Evolutionary conservation across 2,113 vertebrate genomes (phyloP).

Genomic region (Camelus bactrianus): DNA sequence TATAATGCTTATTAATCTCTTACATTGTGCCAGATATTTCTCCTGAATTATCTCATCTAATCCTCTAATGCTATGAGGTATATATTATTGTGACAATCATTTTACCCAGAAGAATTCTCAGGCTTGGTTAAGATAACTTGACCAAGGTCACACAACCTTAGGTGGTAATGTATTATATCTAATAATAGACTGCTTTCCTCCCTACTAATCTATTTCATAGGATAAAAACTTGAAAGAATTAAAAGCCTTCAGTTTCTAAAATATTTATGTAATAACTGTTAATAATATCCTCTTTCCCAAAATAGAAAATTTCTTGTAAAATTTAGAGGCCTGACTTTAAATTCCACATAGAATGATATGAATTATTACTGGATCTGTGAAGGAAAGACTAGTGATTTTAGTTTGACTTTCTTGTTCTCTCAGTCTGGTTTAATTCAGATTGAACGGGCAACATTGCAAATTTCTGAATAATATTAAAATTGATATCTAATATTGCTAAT

Average conservation of each 20-base stretch:
- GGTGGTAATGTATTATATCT: neutral
- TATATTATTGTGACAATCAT: neutral
- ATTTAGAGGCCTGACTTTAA: neutral
- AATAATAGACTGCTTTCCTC: neutral
- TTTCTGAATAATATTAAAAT: neutral
- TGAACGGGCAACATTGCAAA: neutral
- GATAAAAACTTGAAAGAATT: neutral
- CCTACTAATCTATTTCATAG: neutral
- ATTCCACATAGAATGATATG: neutral
- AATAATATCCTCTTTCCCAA: neutral
- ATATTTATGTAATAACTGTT: neutral
- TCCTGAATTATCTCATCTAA: neutral
- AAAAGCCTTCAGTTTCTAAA: neutral
- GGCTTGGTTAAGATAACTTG: neutral
- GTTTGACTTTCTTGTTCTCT: neutral
- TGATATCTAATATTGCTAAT: neutral
- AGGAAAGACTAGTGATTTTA: neutral
- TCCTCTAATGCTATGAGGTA: neutral
- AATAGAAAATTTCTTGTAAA: neutral
- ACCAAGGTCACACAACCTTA: neutral
- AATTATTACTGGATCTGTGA: neutral
- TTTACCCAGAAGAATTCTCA: neutral
- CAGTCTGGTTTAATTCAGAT: neutral
- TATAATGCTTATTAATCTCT: neutral
- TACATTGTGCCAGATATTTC: neutral